phyloP scores from a whole-genome alignment of 2,888 invertebrate species.

The Drosophila borealis region DNA sequence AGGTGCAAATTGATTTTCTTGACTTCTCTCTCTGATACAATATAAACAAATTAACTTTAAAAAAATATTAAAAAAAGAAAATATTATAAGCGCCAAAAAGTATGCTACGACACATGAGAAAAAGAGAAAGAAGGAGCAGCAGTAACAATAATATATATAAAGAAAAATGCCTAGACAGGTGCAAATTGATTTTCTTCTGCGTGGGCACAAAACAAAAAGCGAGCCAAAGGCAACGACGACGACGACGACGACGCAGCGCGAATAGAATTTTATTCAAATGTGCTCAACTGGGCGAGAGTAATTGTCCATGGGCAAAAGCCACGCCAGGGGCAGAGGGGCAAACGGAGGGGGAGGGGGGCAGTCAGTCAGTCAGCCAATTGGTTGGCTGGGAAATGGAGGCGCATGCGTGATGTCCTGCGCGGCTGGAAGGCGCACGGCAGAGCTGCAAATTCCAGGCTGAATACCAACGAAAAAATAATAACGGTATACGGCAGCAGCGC shows the following conservation, averaged over 20 bases:
- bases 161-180: constrained; percentile 61
- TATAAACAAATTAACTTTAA: too few relatives aligned
- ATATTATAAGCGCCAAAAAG: too few relatives aligned
- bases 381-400: constrained; percentile 52
- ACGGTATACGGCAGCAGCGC: constrained; percentile 62
- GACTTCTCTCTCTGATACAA: too few relatives aligned
- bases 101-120: not conserved
- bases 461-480: constrained; percentile 65
- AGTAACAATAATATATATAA: constrained; percentile 1
- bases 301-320: constrained; percentile 76
- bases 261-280: constrained; percentile 75
- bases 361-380: constrained; percentile 61
- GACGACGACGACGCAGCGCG: constrained; percentile 25
- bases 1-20: too few relatives aligned
- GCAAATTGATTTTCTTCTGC: constrained; percentile 72
- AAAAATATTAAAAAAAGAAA: too few relatives aligned
- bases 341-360: not conserved
- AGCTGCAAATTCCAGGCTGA: constrained; percentile 75
- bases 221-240: constrained; percentile 19
- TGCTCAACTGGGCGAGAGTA: constrained; percentile 75
- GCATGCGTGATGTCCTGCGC: constrained; percentile 72
- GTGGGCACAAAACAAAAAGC: constrained; percentile 37
- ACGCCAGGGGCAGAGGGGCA: constrained; percentile 13
- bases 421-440: constrained; percentile 53
- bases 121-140: too few relatives aligned